Evolutionary conservation across 1,140 invertebrate species (phyloP).

Genomic region (Charaxes varanes): DNA sequence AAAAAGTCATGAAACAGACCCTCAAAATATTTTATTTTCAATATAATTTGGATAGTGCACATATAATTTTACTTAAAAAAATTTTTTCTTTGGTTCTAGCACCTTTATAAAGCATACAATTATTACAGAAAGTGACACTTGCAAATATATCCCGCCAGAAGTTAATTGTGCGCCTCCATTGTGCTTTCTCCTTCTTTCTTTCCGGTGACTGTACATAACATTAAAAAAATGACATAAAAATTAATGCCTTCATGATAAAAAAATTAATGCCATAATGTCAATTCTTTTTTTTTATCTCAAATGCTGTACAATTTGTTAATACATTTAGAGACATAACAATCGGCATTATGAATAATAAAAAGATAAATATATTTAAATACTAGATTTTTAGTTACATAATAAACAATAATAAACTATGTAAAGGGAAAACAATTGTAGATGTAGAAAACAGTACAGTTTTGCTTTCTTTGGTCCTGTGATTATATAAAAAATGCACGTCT

Average conservation of each 20-base stretch:
- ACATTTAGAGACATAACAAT: too few species aligned
- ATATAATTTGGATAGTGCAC: not conserved
- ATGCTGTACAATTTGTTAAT: too few species aligned
- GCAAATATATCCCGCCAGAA: conserved; percentile 73
- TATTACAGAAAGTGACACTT: conserved; percentile 67
- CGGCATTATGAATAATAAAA: too few species aligned
- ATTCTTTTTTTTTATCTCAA: too few species aligned
- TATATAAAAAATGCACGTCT: conserved; percentile 2
- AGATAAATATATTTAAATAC: too few species aligned
- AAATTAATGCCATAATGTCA: too few species aligned
- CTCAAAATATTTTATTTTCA: too few species aligned
- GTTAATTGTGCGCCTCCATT: conserved; percentile 73
- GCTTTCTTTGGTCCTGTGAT: conserved; percentile 53
- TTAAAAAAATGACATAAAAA: conserved; percentile 10
- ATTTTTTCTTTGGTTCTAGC: conserved; percentile 53
- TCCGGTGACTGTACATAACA: conserved; percentile 65
- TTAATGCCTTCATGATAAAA: too few species aligned
- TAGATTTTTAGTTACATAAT: too few species aligned
- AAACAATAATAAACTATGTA: too few species aligned
- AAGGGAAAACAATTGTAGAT: too few species aligned
- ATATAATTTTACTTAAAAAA: conserved; percentile 3
- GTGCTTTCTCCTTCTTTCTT: conserved; percentile 69
- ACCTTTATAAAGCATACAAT: conserved; percentile 22
- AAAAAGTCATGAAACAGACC: not conserved
- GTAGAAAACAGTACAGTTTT: conserved; percentile 24